Evolutionary conservation across 1,140 invertebrate species (phyloP).

Genomic region (Heliconius nattereri): DNA sequence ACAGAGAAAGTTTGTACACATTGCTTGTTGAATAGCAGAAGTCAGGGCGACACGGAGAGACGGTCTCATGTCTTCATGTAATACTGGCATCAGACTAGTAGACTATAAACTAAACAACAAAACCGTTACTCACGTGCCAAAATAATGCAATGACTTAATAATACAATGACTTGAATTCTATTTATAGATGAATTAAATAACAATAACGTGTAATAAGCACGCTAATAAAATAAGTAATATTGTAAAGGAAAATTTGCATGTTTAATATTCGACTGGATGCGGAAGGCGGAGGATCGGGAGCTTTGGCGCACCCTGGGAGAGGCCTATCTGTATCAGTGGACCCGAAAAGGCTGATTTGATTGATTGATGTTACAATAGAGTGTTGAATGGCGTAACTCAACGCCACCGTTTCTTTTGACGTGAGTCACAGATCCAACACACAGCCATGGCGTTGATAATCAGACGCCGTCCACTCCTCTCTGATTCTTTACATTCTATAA

Average conservation of each 20-base stretch:
- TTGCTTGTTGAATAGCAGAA: too few species aligned
- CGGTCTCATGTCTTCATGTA: too few species aligned
- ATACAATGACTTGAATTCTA: neutral
- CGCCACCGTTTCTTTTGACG: neutral
- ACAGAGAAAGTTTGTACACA: too few species aligned
- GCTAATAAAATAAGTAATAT: neutral
- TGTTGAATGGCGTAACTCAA: neutral
- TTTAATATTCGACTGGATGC: neutral
- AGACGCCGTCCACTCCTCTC: too few species aligned
- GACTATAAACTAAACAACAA: neutral
- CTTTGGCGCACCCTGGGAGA: too few species aligned
- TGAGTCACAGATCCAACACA: too few species aligned
- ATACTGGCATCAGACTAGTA: neutral
- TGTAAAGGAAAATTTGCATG: neutral
- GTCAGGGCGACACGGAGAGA: too few species aligned
- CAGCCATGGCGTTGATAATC: too few species aligned
- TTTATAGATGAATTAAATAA: constrained; percentile 9
- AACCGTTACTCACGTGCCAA: neutral
- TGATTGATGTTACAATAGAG: neutral
- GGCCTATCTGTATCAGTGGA: too few species aligned
- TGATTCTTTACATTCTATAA: too few species aligned
- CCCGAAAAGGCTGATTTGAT: too few species aligned
- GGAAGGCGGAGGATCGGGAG: too few species aligned
- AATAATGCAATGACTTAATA: constrained; percentile 12
- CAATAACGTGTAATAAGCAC: neutral